phyloP scores from a whole-genome alignment of 1,140 invertebrate genomes.

The Eriocheir sinensis region DNA sequence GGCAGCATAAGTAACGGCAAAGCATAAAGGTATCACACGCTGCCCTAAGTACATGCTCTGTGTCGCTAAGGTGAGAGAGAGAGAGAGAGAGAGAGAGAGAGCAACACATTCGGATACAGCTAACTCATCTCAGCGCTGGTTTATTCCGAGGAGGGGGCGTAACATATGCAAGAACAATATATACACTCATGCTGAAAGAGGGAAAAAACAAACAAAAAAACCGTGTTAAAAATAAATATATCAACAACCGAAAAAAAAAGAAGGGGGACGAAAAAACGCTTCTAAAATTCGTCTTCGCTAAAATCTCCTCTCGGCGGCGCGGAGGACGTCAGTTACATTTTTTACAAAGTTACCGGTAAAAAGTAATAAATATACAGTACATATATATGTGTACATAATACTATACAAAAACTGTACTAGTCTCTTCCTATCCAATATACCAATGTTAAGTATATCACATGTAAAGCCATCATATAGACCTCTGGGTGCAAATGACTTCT shows the following conservation, averaged over 20 bases:
- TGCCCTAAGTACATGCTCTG: too few relatives aligned
- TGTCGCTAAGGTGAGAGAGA: neutral
- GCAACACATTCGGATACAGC: neutral
- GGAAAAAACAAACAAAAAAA: neutral
- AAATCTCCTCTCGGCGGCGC: too few relatives aligned
- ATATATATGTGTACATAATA: constrained; percentile 8
- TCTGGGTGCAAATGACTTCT: neutral
- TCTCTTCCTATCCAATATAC: neutral
- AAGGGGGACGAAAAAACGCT: neutral
- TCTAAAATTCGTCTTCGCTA: neutral
- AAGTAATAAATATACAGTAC: constrained; percentile 4
- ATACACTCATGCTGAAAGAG: constrained; percentile 17
- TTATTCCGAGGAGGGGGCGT: neutral
- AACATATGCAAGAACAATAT: constrained; percentile 29
- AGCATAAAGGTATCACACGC: too few relatives aligned
- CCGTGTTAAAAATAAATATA: neutral
- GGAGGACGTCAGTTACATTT: neutral
- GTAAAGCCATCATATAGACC: neutral
- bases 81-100: constrained; percentile 9
- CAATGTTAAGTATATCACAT: constrained; percentile 26
- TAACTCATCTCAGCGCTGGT: neutral
- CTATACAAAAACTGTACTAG: neutral
- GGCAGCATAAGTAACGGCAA: too few relatives aligned
- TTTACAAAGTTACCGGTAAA: constrained; percentile 25
- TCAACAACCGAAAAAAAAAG: neutral